Evolutionary conservation across 2,113 vertebrate genomes (phyloP).

Genomic region (Cyrtonyx montezumae): DNA sequence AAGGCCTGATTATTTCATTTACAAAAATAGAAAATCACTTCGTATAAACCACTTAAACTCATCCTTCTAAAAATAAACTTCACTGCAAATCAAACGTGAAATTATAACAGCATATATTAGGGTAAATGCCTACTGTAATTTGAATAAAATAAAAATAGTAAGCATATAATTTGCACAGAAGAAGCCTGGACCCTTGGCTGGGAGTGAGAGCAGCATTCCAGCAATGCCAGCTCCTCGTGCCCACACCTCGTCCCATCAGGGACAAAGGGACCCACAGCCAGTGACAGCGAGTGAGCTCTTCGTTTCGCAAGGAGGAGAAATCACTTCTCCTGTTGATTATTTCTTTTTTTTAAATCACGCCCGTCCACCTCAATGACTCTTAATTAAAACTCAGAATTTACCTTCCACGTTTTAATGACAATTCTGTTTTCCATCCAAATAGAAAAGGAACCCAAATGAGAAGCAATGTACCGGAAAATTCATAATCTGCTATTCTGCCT

Average conservation of each 20-base stretch:
- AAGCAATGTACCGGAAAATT: constrained; percentile 24
- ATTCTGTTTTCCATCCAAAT: constrained; percentile 14
- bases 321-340: not conserved
- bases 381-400: constrained; percentile 26
- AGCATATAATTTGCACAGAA: constrained; percentile 33
- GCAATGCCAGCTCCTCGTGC: too few relatives aligned
- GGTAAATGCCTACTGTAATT: constrained; percentile 55
- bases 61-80: constrained; percentile 67
- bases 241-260: too few relatives aligned
- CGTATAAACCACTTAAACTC: constrained; percentile 29
- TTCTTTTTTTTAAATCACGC: not conserved
- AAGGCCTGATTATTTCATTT: constrained; percentile 62
- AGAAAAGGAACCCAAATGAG: not conserved
- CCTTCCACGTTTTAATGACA: constrained; percentile 5
- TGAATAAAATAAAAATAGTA: constrained; percentile 66
- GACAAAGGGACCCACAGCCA: too few relatives aligned
- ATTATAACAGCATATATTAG: constrained; percentile 57
- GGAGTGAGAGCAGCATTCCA: too few relatives aligned
- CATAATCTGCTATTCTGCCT: constrained; percentile 1
- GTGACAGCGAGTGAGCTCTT: too few relatives aligned
- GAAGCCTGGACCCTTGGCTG: not conserved
- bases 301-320: not conserved
- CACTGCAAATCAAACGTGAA: constrained; percentile 58
- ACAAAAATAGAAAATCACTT: constrained; percentile 60
- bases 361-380: not conserved